Percentiles rank a stretch among this genome's conserved stretches.
phyloP scores from a whole-genome alignment of 1,140 invertebrate species.

The Papilio polytes region DNA sequence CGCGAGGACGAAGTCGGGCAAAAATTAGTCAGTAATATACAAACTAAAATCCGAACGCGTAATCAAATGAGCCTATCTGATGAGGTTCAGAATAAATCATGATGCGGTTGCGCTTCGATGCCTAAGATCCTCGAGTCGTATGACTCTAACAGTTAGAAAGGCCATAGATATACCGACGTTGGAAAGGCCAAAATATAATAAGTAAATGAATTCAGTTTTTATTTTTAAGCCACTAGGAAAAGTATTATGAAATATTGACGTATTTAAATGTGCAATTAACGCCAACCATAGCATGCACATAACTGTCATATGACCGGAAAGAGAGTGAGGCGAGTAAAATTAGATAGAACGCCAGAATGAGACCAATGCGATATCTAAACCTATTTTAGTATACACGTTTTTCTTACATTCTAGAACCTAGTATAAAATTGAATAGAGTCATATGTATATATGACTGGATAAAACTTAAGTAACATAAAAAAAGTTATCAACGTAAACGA shows the following conservation, averaged over 20 bases:
- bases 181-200: not conserved
- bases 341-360: not conserved
- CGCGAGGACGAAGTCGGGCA: too few relatives aligned
- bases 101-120: too few relatives aligned
- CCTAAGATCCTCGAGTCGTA: too few relatives aligned
- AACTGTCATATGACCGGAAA: slow-evolving; percentile 20
- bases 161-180: too few relatives aligned
- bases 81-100: too few relatives aligned
- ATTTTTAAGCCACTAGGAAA: not conserved
- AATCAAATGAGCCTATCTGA: too few relatives aligned
- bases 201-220: not conserved
- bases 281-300: not conserved
- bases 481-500: too few relatives aligned
- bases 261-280: not conserved
- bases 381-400: not conserved
- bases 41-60: too few relatives aligned
- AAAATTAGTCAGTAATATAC: too few relatives aligned
- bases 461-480: too few relatives aligned
- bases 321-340: not conserved
- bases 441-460: not conserved
- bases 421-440: not conserved
- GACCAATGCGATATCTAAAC: not conserved
- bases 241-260: not conserved
- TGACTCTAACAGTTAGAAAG: too few relatives aligned
- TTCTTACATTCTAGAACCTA: not conserved